Base-by-base conservation (phyloP, 2,888 invertebrate species). In the Drosophila meridionalis region DNA sequence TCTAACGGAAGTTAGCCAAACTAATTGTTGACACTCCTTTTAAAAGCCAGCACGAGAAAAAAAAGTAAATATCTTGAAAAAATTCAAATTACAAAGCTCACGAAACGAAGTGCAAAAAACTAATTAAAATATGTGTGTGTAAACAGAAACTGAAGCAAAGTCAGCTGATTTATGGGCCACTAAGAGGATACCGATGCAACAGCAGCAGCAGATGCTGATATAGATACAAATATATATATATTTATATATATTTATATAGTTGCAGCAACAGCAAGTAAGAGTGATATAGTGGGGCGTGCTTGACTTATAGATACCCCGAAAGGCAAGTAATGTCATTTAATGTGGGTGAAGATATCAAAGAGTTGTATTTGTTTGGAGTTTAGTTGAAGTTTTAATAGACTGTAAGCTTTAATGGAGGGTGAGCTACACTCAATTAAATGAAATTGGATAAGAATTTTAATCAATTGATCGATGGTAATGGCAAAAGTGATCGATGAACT, bases 141-240 rank as follows among this genome's bases (percentile, higher is more conserved):
- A 76, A 73, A 68, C 67, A 70, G 52, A 74, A 67, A 71, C 45
- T 69, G 77, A 74, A 80, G 71, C 74, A 78, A 78, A 83, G 58
- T 69, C 68, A 47, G 47, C 70, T 83, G 81, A 82, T 82, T 82
- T 83, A 83, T 77, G 80, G 56, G 63, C 53, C 68, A 76, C 68
- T 73, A 69, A 72, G 60, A 69, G 81, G 65, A 66, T 36, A 67
- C 53, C 63, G 47, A 53, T 55, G 78, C 52, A 69, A 48, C 50
- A 67, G 52, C 34, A 53, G 26, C 36, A 50, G 40, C 58, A 65
- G 70, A 65, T 40, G 66, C 47, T 62, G 53, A 48, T 55, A 50
- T 45, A 70, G 52, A 73, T 45, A 43, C 53, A 56, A 42, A 76
- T 64, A 64, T 63, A 60, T 48, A 14, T 30, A 30, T 43, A 20